Percentiles rank a stretch among this genome's conserved stretches.
These are phyloP conservation scores for Megastigmus dorsalis DNA, from an alignment of 2,888 invertebrate species.

Conservation along the genomic window DNA sequence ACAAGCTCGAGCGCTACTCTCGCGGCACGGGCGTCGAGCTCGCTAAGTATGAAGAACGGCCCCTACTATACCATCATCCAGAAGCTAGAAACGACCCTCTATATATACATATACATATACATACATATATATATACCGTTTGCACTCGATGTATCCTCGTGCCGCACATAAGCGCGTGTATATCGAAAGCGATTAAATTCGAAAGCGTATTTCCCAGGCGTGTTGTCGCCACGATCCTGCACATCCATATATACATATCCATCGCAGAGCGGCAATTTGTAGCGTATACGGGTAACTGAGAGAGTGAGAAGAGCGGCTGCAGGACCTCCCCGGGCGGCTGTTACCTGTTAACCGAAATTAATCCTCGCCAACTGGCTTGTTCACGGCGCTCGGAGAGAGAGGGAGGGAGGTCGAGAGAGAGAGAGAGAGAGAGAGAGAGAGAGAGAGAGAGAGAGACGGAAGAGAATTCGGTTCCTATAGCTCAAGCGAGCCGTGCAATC, in stretches of 20 bases:
- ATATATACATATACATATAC: no score
- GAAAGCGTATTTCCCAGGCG: constrained; percentile 67
- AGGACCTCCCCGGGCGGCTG: constrained; percentile 65
- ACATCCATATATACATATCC: not conserved
- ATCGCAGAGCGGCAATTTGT: constrained; percentile 59
- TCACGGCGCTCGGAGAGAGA: not conserved
- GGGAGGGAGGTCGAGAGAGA: not conserved
- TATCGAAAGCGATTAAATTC: constrained; percentile 59
- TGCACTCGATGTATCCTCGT: not conserved
- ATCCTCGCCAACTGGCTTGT: constrained; percentile 55
- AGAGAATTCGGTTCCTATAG: not conserved
- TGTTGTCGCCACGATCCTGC: constrained; percentile 61
- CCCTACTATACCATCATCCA: not conserved
- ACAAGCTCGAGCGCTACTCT: no score
- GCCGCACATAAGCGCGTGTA: not conserved
- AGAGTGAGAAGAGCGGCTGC: not conserved
- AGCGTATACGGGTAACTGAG: not conserved
- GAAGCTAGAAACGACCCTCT: constrained; percentile 3
- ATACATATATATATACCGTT: no score
- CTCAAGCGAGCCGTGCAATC: constrained; percentile 10
- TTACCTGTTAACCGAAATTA: constrained; percentile 70
- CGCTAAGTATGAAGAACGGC: constrained; percentile 19
- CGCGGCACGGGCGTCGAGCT: not conserved
- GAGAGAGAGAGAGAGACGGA: not conserved
- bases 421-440: not conserved